Evolutionary conservation across 2,113 vertebrate species (phyloP).

Genomic region (Verasper variegatus): DNA sequence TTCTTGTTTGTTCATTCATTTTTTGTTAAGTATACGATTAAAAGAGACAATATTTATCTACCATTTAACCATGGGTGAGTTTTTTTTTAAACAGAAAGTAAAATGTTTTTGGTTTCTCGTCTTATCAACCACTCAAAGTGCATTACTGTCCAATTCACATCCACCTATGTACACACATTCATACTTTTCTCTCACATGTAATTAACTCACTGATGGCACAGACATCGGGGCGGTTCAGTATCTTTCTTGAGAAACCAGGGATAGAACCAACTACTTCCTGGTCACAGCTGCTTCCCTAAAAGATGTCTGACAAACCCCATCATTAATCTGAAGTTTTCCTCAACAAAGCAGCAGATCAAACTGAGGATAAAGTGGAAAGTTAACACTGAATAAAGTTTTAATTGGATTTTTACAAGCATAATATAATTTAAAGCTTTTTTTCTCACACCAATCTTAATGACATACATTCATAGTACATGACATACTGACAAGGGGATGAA

Average conservation of each 20-base stretch:
- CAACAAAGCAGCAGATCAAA: neutral
- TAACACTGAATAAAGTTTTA: neutral
- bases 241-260: too few species aligned
- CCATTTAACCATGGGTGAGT: neutral
- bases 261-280: neutral
- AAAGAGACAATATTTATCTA: conserved; percentile 13
- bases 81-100: neutral
- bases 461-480: neutral
- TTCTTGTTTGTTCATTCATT: neutral
- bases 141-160: too few species aligned
- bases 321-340: neutral
- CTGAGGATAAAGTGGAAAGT: neutral
- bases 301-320: neutral
- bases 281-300: neutral
- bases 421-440: neutral
- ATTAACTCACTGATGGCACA: too few species aligned
- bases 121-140: too few species aligned
- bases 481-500: too few species aligned
- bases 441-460: neutral
- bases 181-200: too few species aligned
- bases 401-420: neutral
- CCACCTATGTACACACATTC: too few species aligned
- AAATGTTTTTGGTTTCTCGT: too few species aligned
- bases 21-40: neutral
- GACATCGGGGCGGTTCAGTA: too few species aligned